Evolutionary conservation across 2,797 vertebrate species (phyloP).

Genomic region (Helarctos malayanus): DNA sequence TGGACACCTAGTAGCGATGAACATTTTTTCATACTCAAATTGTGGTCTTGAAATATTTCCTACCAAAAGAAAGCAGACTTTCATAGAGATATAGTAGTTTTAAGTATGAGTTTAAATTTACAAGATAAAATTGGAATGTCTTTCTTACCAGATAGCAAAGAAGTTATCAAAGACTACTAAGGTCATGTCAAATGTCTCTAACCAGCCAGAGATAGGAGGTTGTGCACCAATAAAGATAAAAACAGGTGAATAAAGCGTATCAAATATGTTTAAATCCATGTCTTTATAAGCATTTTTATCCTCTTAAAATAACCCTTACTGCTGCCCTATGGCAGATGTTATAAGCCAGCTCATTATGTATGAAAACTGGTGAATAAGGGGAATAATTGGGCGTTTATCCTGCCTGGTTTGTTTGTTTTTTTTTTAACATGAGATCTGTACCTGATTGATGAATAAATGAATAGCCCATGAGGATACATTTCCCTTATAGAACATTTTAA

Average conservation of each 20-base stretch:
- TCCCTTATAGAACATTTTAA: not conserved
- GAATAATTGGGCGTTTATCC: not conserved
- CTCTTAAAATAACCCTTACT: not conserved
- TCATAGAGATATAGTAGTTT: not conserved
- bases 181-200: not conserved
- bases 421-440: not conserved
- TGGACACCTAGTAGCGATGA: not conserved
- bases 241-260: not conserved
- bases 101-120: not conserved
- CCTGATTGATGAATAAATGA: slow-evolving; percentile 11
- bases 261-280: not conserved
- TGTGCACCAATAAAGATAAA: not conserved
- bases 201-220: not conserved
- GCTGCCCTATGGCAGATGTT: not conserved
- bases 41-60: not conserved
- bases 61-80: not conserved
- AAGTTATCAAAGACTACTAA: not conserved
- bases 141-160: not conserved
- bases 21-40: not conserved
- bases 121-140: not conserved
- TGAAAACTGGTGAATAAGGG: not conserved
- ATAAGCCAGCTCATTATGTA: not conserved
- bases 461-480: not conserved
- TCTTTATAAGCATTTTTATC: not conserved
- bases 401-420: not conserved